Conservation (phyloP, 1,140 invertebrate species). For the Drosophila neocordata region DNA sequence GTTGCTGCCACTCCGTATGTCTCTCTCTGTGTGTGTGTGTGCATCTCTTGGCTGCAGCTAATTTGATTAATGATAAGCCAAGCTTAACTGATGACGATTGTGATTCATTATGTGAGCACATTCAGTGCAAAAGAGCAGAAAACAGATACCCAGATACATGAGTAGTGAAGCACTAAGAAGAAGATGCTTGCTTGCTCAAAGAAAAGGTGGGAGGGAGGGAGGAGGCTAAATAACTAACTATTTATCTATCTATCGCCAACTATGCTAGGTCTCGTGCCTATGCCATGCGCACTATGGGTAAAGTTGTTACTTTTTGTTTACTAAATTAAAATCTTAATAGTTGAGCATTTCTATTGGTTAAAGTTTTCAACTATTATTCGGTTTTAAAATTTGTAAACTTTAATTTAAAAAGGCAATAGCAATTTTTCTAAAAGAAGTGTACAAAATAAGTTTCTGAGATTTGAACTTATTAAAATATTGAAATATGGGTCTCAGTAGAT, state of each 20-base stretch:
- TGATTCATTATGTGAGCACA: slow-evolving; percentile 79
- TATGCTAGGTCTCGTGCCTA: background rate
- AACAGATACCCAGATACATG: slow-evolving; percentile 25
- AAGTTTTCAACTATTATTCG: too few relatives aligned
- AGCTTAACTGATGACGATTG: slow-evolving; percentile 79
- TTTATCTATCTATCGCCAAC: slow-evolving; percentile 27
- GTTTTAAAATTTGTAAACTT: too few relatives aligned
- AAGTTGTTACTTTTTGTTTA: too few relatives aligned
- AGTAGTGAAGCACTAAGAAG: too few relatives aligned
- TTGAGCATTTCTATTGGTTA: too few relatives aligned
- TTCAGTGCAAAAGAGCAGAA: slow-evolving; percentile 58
- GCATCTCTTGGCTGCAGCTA: slow-evolving; percentile 55
- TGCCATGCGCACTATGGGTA: background rate
- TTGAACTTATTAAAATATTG: too few relatives aligned
- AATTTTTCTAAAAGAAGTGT: too few relatives aligned
- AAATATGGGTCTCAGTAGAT: too few relatives aligned
- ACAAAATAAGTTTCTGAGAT: too few relatives aligned
- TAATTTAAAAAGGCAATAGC: too few relatives aligned
- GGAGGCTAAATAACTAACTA: background rate
- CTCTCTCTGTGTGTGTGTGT: slow-evolving; percentile 9
- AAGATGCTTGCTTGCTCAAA: too few relatives aligned
- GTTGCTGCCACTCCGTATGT: slow-evolving; percentile 29
- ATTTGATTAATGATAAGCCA: slow-evolving; percentile 80
- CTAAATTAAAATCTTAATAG: too few relatives aligned
- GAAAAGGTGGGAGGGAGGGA: background rate